Evolutionary conservation across 2,888 invertebrate species (phyloP), one percentile per base, ranked within the genome.

Genomic region (Aporophyla lueneburgensis): DNA sequence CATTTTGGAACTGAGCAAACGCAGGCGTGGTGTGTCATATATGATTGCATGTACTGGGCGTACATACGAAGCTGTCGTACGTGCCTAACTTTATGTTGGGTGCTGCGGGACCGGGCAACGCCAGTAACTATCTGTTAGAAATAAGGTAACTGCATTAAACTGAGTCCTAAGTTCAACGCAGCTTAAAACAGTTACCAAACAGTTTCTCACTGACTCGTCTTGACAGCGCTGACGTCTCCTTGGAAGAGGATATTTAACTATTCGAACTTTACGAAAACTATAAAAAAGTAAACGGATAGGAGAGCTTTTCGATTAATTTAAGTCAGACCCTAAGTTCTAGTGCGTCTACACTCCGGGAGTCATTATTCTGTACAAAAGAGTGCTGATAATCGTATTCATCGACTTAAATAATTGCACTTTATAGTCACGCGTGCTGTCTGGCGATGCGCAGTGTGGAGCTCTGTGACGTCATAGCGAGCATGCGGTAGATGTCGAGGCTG

Each of bases 91-190:
- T 21, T 21, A n/a, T 21, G 21, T 19, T 19, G 43, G n/a, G 33
- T 16, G 33, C 43, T 33, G 51, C 19, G 14, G 51, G 51, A 46
- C 16, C 21, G 54, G 33, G 16, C 72, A 63, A 40, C 71, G n/a
- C 27, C 71, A 16, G 14, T 14, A 9, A 49, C 46, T 66, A 46
- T 40, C 24, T 33, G 62, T 40, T 24, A 16, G 19, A 49, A 68
- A 54, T 49, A 14, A 76, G 56, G 24, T 76, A 76, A 76, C 49
- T 54, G 61, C 68, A 49, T 68, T 67, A 49, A 61, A 67, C 40
- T 61, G 24, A 27, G 61, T 49, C 24, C 16, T 54, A 76, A 76
- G 46, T 76, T 49, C 67, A 76, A 54, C 46, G 49, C 67, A 68
- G 21, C 27, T 68, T 49, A 24, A 46, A 68, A 62, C 14, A 68